Evolutionary conservation across 2,113 vertebrate species (phyloP), one percentile per base, ranked within the genome.

Genomic region (Pagrus major): DNA sequence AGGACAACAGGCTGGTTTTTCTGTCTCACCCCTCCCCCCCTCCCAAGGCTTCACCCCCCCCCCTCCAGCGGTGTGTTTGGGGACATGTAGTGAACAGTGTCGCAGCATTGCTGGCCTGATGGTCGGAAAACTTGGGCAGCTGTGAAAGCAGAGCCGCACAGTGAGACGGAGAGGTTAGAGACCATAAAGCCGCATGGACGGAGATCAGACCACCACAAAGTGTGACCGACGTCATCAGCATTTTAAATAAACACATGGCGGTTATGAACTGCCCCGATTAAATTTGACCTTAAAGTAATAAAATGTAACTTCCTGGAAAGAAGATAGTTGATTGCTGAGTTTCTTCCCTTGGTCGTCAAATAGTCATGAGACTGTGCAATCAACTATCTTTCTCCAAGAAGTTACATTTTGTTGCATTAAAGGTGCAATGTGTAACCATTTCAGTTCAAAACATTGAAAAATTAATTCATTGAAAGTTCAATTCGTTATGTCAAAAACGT

Each of bases 91-190:
- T 56, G 47, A 68, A 69, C 74, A 86, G 41, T 3, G 11, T 12
- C 11, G 12, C 52, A 37, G 39, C 47, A 0, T 4, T 56, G 42
- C 25, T 33, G 31, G 42, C 35, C 47, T n/a, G 42, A 71, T 58
- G 58, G 33, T 64, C 2, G 65, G 77, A 87, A n/a, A 87, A 84
- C 72, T 66, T 35, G 41, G 76, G 77, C 92, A 94, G 93, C 92
- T 93, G 88, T 88, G 71, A 89, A 93, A 93, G 86, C 90, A 93
- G 59, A 84, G 14, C 49, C 4, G 39, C 77, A 59, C 60, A 76
- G 67, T 42, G 70, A 84, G 69, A 86, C 23, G 1, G 55, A 67
- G 71, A 67, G 77, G 46, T 78, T 31, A 47, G 29, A 71, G 44
- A 25, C 49, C 74, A 71, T 42, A 10, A 31, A 71, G 58, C 37